Evolutionary conservation across 2,888 invertebrate genomes (phyloP).

Genomic region (Oxystoma pomonae): DNA sequence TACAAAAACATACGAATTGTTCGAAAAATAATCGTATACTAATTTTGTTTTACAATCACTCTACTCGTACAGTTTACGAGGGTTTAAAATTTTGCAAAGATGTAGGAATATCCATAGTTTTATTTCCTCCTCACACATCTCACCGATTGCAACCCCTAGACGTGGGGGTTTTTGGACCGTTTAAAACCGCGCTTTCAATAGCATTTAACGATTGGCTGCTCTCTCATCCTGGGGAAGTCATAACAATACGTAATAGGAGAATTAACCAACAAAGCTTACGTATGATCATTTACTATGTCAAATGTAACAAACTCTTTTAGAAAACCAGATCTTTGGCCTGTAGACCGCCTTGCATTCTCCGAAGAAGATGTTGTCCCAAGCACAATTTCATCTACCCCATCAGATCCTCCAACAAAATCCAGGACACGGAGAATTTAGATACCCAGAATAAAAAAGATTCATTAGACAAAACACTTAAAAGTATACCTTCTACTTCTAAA

Average conservation of each 20-base stretch:
- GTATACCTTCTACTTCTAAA: not conserved
- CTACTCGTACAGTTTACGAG: not conserved
- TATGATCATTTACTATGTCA: not conserved
- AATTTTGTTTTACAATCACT: conserved; percentile 7
- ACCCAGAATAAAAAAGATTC: not conserved
- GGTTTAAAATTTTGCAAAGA: conserved; percentile 4
- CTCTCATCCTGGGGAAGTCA: conserved; percentile 14
- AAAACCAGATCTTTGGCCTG: conserved; percentile 3
- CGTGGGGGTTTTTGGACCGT: conserved; percentile 16
- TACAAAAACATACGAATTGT: conserved; percentile 7
- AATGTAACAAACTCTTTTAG: conserved; percentile 7
- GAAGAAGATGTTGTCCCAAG: conserved; percentile 3
- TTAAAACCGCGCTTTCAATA: conserved; percentile 8
- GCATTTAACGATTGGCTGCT: conserved; percentile 16
- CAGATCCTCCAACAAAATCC: not conserved
- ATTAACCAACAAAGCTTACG: conserved; percentile 10
- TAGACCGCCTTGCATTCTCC: conserved; percentile 4
- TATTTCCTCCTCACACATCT: conserved; percentile 4
- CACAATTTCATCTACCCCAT: not conserved
- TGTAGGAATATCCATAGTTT: conserved; percentile 4
- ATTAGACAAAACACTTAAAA: not conserved
- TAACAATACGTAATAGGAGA: conserved; percentile 10
- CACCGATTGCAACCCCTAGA: conserved; percentile 10
- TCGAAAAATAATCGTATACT: conserved; percentile 5
- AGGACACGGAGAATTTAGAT: not conserved